These are phyloP conservation scores for Amazona vittata DNA, from an alignment of 2,113 vertebrate genomes.

Conservation along the genomic window DNA sequence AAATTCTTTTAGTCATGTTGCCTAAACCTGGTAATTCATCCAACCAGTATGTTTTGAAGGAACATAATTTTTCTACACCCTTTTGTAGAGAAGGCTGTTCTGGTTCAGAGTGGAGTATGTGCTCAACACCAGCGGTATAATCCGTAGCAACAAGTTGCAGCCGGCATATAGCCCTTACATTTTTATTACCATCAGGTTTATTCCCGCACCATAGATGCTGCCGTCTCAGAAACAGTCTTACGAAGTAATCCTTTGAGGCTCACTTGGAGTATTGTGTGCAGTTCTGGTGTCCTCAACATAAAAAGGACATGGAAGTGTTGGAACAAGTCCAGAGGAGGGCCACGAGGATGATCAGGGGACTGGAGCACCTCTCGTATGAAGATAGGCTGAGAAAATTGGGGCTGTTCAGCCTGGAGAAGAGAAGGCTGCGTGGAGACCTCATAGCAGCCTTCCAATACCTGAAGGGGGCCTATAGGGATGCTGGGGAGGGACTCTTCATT, in stretches of 20 bases:
- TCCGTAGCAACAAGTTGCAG: background rate
- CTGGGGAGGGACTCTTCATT: too few relatives aligned
- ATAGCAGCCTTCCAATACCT: too few relatives aligned
- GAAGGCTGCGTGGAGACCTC: too few relatives aligned
- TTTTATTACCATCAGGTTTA: background rate
- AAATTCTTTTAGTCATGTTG: background rate
- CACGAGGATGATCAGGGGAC: too few relatives aligned
- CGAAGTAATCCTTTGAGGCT: background rate
- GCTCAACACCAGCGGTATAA: background rate
- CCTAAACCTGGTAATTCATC: background rate
- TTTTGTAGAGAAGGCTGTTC: background rate
- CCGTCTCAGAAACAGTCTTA: background rate
- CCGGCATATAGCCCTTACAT: background rate
- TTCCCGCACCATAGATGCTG: background rate
- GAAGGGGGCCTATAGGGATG: too few relatives aligned
- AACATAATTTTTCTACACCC: background rate
- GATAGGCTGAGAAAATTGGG: too few relatives aligned
- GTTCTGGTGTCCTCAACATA: too few relatives aligned
- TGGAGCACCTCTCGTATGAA: too few relatives aligned
- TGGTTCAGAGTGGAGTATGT: background rate
- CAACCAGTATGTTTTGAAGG: background rate
- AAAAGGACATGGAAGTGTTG: too few relatives aligned
- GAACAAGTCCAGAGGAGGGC: too few relatives aligned
- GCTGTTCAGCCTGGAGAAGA: too few relatives aligned
- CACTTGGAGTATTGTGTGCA: too few relatives aligned